Evolutionary conservation across 2,888 invertebrate genomes (phyloP).

Genomic region (Lycaena phlaeas): DNA sequence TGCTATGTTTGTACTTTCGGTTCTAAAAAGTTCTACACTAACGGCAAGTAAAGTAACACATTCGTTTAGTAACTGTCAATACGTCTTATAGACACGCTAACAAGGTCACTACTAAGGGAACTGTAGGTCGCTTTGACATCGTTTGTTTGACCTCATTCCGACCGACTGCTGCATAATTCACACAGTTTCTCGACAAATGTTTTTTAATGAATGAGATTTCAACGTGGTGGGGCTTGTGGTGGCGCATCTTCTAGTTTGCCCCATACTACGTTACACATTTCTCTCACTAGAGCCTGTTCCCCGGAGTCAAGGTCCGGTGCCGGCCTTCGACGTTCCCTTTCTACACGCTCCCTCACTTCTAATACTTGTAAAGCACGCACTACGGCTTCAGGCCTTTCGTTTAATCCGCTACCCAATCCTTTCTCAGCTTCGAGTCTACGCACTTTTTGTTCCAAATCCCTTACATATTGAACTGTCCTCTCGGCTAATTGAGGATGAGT

Average conservation of each 20-base stretch:
- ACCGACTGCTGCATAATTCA: slow-evolving; percentile 36
- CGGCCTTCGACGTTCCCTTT: slow-evolving; percentile 76
- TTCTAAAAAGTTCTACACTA: background rate
- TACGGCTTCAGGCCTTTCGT: slow-evolving; percentile 90
- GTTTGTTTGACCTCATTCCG: slow-evolving; percentile 58
- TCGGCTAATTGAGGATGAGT: slow-evolving; percentile 77
- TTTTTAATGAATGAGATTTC: slow-evolving; percentile 10
- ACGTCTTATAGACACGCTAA: slow-evolving; percentile 37
- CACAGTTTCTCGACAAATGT: slow-evolving; percentile 29
- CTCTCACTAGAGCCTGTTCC: slow-evolving; percentile 92
- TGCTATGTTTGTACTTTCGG: slow-evolving; percentile 11
- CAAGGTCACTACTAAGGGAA: slow-evolving; percentile 48
- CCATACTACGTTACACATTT: slow-evolving; percentile 98
- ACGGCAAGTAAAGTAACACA: slow-evolving; percentile 5
- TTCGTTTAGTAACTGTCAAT: no score
- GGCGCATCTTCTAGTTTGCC: slow-evolving; percentile 90
- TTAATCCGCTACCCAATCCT: slow-evolving; percentile 79
- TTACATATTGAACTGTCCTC: slow-evolving; percentile 93
- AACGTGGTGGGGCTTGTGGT: slow-evolving; percentile 68
- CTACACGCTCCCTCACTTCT: slow-evolving; percentile 90
- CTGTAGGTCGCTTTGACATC: slow-evolving; percentile 51
- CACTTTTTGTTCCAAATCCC: slow-evolving; percentile 90
- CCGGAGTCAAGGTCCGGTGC: slow-evolving; percentile 84
- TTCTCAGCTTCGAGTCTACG: slow-evolving; percentile 88
- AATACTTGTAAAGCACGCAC: slow-evolving; percentile 93